Base-by-base conservation (phyloP, 2,888 invertebrate species). In the Zygogramma bicolorata region DNA sequence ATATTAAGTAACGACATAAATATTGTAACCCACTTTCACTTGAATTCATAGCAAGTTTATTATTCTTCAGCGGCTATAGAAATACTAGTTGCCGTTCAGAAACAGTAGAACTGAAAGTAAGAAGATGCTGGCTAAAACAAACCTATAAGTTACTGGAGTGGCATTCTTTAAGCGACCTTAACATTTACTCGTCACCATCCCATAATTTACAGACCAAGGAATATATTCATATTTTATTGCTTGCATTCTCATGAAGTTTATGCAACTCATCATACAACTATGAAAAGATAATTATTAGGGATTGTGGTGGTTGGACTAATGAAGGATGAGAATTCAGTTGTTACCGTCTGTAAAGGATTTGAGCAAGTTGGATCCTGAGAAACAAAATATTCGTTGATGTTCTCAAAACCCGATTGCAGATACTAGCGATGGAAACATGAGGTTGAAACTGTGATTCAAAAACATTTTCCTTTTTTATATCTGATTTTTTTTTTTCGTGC, bases 21-120 rank as follows among this genome's bases (percentile, higher is more conserved):
- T 66, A 66, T 61, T 25, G 53, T 34, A 61, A 70, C 70, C 66
- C 66, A 70, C 70, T 70, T 70, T 70, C 70, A 70, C 70, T 70
- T 29, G 70, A 70, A 65, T 70, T 66, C 66, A 66, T 66, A 66
- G 61, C 53, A 65, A 70, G 66, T 70, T 60, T 59, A 25, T 65
- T 66, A n/a, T 53, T 53, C 53, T 27, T 27, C 53, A n/a, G 53
- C n/a, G 27, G 8, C n/a, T 13, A 53, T n/a, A 27, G 3, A 53
- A n/a, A 27, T 53, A 25, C 27, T 53, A n/a, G 25, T 15, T 25
- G 13, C 8, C 1, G 42, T 34, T 34, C 10, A 2, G 20, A 18
- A 10, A 42, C 6, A 20, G 27, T 13, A 49, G 20, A 18, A 46
- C 15, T 46, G 62, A 63, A 29, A 63, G 46, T 29, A 63, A 63